These are phyloP conservation scores for Prenolepis imparis DNA, from an alignment of 2,888 invertebrate genomes.

Conservation along the genomic window DNA sequence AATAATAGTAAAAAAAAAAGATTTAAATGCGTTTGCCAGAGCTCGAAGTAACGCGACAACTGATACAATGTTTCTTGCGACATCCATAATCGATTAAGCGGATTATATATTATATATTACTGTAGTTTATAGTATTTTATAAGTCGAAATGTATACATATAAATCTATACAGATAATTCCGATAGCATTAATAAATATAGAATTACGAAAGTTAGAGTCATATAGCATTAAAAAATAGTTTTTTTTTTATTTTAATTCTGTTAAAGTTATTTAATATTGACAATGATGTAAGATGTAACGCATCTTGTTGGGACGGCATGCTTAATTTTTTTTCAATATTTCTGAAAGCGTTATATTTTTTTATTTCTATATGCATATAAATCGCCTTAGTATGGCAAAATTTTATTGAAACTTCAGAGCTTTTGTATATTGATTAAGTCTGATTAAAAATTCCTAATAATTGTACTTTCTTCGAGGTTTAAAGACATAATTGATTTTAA, in stretches of 20 bases:
- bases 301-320: too few species aligned
- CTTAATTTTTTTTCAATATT: too few species aligned
- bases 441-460: not conserved
- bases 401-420: not conserved
- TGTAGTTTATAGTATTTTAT: not conserved
- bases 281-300: too few species aligned
- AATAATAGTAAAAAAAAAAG: not conserved
- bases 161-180: not conserved
- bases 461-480: not conserved
- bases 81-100: not conserved
- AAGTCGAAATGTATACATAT: not conserved
- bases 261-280: not conserved
- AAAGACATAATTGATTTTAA: not conserved
- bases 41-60: not conserved
- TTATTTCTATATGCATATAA: too few species aligned
- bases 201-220: not conserved
- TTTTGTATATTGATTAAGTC: not conserved
- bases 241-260: not conserved
- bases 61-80: slow-evolving; percentile 1
- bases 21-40: not conserved
- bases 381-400: too few species aligned
- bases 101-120: not conserved
- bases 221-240: not conserved
- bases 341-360: too few species aligned
- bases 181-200: not conserved